Conservation (phyloP, 2,888 invertebrate species). For the Pseudanteris insignis region DNA sequence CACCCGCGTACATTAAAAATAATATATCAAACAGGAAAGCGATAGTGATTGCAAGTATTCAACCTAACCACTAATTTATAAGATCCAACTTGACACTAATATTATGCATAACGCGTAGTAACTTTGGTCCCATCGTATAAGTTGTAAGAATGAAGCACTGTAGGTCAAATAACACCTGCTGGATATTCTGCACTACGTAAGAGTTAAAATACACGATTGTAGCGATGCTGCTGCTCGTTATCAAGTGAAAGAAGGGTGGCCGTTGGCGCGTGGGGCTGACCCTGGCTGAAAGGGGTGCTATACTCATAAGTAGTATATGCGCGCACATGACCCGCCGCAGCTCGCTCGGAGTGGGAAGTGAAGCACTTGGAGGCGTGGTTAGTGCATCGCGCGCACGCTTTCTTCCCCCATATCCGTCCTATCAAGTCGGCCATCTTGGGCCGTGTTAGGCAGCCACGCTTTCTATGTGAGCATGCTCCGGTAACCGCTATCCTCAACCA, state of each 20-base stretch:
- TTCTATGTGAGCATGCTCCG: conserved; percentile 53
- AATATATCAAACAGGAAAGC: no score
- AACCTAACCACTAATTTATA: no score
- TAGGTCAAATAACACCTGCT: no score
- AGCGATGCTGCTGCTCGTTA: conserved; percentile 33
- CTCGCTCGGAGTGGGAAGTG: no score
- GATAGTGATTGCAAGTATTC: no score
- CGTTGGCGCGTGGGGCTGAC: conserved; percentile 45
- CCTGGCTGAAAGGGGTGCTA: conserved; percentile 45
- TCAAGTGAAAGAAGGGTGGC: conserved; percentile 36
- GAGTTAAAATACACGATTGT: conserved; percentile 19
- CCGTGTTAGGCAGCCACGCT: conserved; percentile 43
- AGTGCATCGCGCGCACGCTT: conserved; percentile 62
- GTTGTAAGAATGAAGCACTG: no score
- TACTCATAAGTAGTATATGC: conserved; percentile 20
- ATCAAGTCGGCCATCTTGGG: conserved; percentile 59
- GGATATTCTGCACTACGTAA: conserved; percentile 4
- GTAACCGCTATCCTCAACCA: conserved; percentile 58
- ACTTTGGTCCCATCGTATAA: no score
- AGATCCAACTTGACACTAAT: no score
- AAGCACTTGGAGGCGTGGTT: no score
- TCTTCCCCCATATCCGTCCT: no score
- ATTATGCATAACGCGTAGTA: no score
- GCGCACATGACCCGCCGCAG: conserved; percentile 12
- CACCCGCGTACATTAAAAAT: no score